These are phyloP conservation scores for Barnardius zonarius DNA, from an alignment of 2,113 vertebrate genomes.

Conservation along the genomic window DNA sequence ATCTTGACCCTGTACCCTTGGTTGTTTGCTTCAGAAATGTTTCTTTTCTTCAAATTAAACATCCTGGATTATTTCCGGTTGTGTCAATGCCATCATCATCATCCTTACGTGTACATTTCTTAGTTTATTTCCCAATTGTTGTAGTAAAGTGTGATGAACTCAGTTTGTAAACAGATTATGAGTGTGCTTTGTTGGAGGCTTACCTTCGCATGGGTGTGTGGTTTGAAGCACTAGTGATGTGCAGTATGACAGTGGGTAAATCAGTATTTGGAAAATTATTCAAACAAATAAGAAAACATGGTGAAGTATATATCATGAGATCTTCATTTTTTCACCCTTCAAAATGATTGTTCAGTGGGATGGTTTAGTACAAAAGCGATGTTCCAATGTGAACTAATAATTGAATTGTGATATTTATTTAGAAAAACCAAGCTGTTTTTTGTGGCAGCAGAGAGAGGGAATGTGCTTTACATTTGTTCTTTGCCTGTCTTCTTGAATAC, in stretches of 20 bases:
- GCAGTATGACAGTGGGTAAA: not conserved
- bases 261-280: not conserved
- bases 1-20: not conserved
- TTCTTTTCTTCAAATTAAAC: not conserved
- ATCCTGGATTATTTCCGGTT: not conserved
- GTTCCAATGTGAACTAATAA: not conserved
- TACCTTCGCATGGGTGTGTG: fast-evolving
- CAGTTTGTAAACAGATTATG: not conserved
- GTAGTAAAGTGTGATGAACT: not conserved
- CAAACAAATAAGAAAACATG: not conserved
- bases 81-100: not conserved
- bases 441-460: not conserved
- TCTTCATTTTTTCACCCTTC: not conserved
- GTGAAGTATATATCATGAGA: not conserved
- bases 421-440: not conserved
- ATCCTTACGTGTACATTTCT: not conserved
- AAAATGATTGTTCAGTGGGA: not conserved
- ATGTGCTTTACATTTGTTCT: not conserved
- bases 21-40: conserved; percentile 2
- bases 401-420: not conserved
- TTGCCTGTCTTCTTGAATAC: not conserved
- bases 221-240: not conserved
- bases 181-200: not conserved
- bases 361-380: not conserved
- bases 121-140: not conserved